Evolutionary conservation across 2,113 vertebrate species (phyloP).

Genomic region (Hippoglossus stenolepis): DNA sequence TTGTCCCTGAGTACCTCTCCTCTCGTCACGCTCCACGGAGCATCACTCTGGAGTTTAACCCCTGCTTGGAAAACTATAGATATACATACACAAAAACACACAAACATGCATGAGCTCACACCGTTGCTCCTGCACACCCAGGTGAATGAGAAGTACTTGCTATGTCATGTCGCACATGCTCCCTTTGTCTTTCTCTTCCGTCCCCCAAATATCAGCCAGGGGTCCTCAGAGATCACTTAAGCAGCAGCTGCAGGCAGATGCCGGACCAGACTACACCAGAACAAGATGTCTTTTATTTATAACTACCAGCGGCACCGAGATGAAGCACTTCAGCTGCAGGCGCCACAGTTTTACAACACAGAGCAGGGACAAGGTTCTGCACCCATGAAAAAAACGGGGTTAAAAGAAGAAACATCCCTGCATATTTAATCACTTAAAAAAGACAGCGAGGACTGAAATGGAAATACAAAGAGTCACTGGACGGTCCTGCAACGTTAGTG

Average conservation of each 20-base stretch:
- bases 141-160: not conserved
- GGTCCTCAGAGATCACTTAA: constrained; percentile 53
- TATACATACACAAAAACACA: not conserved
- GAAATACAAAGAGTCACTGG: constrained; percentile 18
- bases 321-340: constrained; percentile 43
- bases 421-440: constrained; percentile 47
- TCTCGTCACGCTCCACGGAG: constrained; percentile 51
- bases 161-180: constrained; percentile 17
- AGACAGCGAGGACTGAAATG: not conserved
- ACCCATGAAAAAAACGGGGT: not conserved
- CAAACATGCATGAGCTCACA: not conserved
- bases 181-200: not conserved
- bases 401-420: constrained; percentile 27
- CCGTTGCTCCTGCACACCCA: not conserved
- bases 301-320: constrained; percentile 44
- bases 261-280: constrained; percentile 56
- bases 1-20: constrained; percentile 64
- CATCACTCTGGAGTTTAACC: constrained; percentile 44
- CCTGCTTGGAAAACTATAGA: constrained; percentile 7
- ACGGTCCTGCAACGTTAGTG: not conserved
- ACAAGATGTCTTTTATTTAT: constrained; percentile 66
- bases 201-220: constrained; percentile 33
- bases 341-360: constrained; percentile 25
- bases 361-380: constrained; percentile 19
- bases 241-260: constrained; percentile 49